A percentile compares a stretch with the other conserved stretches of the same genome.
phyloP scores from a whole-genome alignment of 2,797 vertebrate genomes.

The Anguilla marmorata region DNA sequence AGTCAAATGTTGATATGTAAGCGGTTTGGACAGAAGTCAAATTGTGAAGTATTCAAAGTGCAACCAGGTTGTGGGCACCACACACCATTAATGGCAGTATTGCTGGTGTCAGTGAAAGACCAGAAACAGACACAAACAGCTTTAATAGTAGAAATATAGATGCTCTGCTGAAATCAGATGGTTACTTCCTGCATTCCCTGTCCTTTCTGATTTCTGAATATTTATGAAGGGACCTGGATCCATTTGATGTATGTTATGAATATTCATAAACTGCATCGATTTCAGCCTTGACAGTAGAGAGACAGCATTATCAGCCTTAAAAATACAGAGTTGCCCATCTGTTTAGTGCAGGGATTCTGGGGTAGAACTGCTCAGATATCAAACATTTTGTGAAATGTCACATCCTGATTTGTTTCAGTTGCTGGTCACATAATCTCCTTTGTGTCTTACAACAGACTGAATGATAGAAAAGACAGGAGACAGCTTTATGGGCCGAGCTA shows the following conservation, averaged over 20 bases:
- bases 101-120: neutral
- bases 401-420: neutral
- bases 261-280: neutral
- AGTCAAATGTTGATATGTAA: too few relatives aligned
- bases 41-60: too few relatives aligned
- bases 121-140: neutral
- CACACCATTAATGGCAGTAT: neutral
- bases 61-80: neutral
- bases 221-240: neutral
- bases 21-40: too few relatives aligned
- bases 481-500: neutral
- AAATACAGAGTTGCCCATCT: neutral
- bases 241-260: neutral
- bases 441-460: neutral
- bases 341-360: neutral
- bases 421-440: neutral
- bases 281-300: neutral
- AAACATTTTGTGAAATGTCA: neutral
- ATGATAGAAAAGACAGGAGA: neutral
- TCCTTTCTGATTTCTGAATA: neutral
- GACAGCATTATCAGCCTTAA: neutral
- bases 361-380: neutral
- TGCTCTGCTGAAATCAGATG: neutral
- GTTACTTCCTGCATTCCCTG: neutral
- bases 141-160: neutral